phyloP scores from a whole-genome alignment of 2,113 vertebrate species.

The Hipposideros armiger region DNA sequence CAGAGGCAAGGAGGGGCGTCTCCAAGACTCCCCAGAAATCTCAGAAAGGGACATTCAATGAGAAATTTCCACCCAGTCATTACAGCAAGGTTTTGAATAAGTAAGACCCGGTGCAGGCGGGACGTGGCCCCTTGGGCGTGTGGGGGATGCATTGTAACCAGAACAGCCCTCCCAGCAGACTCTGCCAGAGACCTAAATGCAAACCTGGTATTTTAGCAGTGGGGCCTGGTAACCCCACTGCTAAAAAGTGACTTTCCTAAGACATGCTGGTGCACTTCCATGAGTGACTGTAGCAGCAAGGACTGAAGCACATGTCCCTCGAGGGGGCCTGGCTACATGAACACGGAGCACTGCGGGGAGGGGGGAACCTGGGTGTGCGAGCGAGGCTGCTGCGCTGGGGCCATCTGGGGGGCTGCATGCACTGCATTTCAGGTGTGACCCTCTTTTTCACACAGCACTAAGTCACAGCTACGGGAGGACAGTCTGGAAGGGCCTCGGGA shows the following conservation, averaged over 20 bases:
- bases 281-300: too few species aligned
- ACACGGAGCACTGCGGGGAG: accelerated
- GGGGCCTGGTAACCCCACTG: neutral
- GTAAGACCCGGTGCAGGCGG: neutral
- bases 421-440: neutral
- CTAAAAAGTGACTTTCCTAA: neutral
- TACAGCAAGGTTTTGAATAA: neutral
- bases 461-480: neutral
- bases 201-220: too few species aligned
- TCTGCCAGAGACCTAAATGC: neutral
- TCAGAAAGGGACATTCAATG: neutral
- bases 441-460: neutral
- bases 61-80: neutral
- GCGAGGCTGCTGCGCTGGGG: neutral
- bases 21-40: neutral
- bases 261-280: too few species aligned
- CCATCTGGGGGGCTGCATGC: neutral
- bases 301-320: too few species aligned
- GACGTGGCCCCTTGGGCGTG: neutral
- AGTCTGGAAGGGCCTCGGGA: too few species aligned
- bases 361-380: neutral
- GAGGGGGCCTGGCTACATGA: neutral
- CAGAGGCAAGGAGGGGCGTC: neutral
- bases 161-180: neutral
- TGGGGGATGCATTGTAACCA: neutral